A percentile compares a stretch with the other conserved stretches of the same genome.
Conservation (phyloP, 2,797 vertebrate genomes). For the Astyanax mexicanus region DNA sequence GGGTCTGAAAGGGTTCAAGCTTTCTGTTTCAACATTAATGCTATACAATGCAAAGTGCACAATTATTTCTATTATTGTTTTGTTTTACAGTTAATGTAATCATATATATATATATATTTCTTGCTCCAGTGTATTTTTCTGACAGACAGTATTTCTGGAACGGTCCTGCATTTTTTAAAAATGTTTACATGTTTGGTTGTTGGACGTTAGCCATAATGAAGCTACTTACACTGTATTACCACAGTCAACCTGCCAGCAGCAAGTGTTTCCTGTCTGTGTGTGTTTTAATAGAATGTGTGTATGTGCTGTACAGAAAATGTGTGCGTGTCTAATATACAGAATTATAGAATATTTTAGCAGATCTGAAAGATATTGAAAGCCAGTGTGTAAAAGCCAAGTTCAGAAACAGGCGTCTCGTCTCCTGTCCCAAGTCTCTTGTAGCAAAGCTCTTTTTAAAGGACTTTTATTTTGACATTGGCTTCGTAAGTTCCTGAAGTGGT, state of each 20-base stretch:
- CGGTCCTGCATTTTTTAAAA: not conserved
- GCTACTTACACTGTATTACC: constrained; percentile 26
- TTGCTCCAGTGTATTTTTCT: too few relatives aligned
- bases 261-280: too few relatives aligned
- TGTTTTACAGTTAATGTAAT: too few relatives aligned
- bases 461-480: not conserved
- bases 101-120: too few relatives aligned
- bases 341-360: not conserved
- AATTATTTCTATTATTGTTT: too few relatives aligned
- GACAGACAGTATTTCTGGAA: constrained; percentile 23
- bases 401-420: too few relatives aligned
- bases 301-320: constrained; percentile 4
- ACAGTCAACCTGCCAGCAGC: constrained; percentile 32
- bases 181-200: too few relatives aligned
- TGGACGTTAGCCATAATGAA: constrained; percentile 21
- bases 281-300: constrained; percentile 14
- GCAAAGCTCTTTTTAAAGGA: not conserved
- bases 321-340: constrained; percentile 31
- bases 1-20: too few relatives aligned
- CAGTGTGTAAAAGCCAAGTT: not conserved
- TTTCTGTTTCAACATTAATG: too few relatives aligned
- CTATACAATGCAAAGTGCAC: too few relatives aligned
- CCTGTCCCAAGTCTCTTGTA: not conserved
- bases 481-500: not conserved
- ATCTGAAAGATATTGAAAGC: not conserved